These are phyloP conservation scores for Rhagoletis zephyria DNA, from an alignment of 1,140 invertebrate genomes.

Conservation along the genomic window DNA sequence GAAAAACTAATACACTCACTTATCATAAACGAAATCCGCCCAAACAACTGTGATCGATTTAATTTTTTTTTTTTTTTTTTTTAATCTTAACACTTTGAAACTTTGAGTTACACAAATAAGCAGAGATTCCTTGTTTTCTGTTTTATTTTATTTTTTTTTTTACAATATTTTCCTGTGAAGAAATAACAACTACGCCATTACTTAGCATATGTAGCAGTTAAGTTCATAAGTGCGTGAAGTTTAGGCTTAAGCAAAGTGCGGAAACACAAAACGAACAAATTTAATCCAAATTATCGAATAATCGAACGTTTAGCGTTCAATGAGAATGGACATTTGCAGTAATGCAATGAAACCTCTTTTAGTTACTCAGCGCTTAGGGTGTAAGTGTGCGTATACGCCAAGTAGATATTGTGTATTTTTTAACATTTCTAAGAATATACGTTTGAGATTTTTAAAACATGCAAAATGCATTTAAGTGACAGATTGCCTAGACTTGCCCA, in stretches of 20 bases:
- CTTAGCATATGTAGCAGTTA: slow-evolving; percentile 15
- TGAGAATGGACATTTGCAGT: not conserved
- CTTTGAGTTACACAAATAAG: not conserved
- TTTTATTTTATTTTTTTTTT: not conserved
- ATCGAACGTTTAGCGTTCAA: not conserved
- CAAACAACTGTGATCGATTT: slow-evolving; percentile 74
- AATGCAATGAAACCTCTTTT: slow-evolving; percentile 46
- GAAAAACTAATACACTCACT: slow-evolving; percentile 37
- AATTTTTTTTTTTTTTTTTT: slow-evolving; percentile 61
- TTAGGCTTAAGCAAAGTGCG: slow-evolving; percentile 54
- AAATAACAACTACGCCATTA: slow-evolving; percentile 22
- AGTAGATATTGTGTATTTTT: not conserved
- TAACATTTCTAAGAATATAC: not conserved
- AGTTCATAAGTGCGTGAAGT: slow-evolving; percentile 39
- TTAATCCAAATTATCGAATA: slow-evolving; percentile 21
- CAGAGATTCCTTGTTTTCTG: slow-evolving; percentile 22
- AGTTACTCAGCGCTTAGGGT: slow-evolving; percentile 29
- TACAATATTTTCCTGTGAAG: not conserved
- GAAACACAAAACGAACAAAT: slow-evolving; percentile 43
- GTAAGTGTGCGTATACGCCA: slow-evolving; percentile 9
- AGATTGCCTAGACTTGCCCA: slow-evolving; percentile 65
- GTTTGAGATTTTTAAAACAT: slow-evolving; percentile 46
- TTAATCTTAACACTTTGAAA: slow-evolving; percentile 56
- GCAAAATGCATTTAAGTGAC: slow-evolving; percentile 52
- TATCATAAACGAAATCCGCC: slow-evolving; percentile 64